Percentiles rank a stretch among this genome's conserved stretches.
Conservation (phyloP, 2,113 vertebrate genomes). For the Bettongia penicillata region DNA sequence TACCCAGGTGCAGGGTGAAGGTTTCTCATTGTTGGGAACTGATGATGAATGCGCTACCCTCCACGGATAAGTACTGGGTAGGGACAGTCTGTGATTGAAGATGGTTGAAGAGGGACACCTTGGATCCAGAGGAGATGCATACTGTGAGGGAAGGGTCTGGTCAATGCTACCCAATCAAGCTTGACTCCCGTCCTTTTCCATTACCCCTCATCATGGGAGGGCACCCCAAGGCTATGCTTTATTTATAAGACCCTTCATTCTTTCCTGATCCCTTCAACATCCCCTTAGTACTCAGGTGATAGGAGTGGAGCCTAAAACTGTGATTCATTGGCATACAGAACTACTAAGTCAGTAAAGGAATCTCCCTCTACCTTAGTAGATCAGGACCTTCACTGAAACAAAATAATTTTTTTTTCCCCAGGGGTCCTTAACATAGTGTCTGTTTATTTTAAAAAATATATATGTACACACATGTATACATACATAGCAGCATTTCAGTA, state of each 20-base stretch:
- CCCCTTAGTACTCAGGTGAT: neutral
- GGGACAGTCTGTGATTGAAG: conserved; percentile 96
- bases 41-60: conserved; percentile 91
- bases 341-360: neutral
- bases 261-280: neutral
- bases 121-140: conserved; percentile 94
- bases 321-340: neutral
- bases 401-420: neutral
- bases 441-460: no score
- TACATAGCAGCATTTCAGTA: no score
- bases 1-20: conserved; percentile 94
- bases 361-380: neutral
- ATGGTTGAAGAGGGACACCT: conserved; percentile 97
- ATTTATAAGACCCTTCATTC: neutral
- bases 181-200: neutral
- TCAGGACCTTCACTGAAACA: neutral
- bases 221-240: no score
- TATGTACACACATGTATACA: no score
- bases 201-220: neutral
- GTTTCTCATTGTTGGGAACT: conserved; percentile 95
- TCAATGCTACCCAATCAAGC: neutral
- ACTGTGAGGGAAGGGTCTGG: conserved; percentile 82
- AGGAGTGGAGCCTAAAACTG: neutral
- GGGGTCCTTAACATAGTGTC: no score
- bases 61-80: conserved; percentile 94